Evolutionary conservation across 1,140 invertebrate genomes (phyloP), one percentile per base, ranked within the genome.

Genomic region (Belonocnema kinseyi): DNA sequence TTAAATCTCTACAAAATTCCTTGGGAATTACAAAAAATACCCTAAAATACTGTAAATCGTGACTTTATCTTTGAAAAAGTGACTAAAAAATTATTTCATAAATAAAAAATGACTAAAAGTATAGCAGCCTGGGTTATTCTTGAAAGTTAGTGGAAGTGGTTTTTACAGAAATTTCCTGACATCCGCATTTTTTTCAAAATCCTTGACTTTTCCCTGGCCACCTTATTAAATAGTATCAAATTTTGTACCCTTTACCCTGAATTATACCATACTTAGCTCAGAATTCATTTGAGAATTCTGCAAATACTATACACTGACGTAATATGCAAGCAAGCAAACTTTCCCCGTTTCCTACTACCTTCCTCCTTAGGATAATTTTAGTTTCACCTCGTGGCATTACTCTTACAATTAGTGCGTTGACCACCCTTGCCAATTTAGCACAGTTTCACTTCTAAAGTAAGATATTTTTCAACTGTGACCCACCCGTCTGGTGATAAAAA

Each of bases 321-420:
- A 81, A 76, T 73, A 54, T 46, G 53, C 40, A 72, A 79, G 54
- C 46, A 72, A 74, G 54, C 51, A 72, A 74, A 52, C 61, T 77
- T 76, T 81, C 52, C 82, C 77, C 82, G 77, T 83, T 87, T 80
- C 70, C 71, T 74, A 85, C 84, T 81, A 52, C 85, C 83, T 85
- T 86, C 77, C 82, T 83, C 76, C 86, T 85, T 77, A 83, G 74
- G 85, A 85, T 91, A 91, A 91, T 89, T 91, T 91, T 91, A 91
- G 90, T 91, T 86, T 88, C 89, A 88, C 86, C 87, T 88, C 85
- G 83, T 85, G 82, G 85, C 86, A 88, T 88, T 87, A 86, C 81
- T 87, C 85, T 82, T 85, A 66, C 61, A 66, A 80, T 77, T 75
- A 88, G 88, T 87, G 85, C 86, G 83, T 85, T 80, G 81, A 86